Evolutionary conservation across 2,113 vertebrate species (phyloP), one percentile per base, ranked within the genome.

Genomic region (Poecile atricapillus): DNA sequence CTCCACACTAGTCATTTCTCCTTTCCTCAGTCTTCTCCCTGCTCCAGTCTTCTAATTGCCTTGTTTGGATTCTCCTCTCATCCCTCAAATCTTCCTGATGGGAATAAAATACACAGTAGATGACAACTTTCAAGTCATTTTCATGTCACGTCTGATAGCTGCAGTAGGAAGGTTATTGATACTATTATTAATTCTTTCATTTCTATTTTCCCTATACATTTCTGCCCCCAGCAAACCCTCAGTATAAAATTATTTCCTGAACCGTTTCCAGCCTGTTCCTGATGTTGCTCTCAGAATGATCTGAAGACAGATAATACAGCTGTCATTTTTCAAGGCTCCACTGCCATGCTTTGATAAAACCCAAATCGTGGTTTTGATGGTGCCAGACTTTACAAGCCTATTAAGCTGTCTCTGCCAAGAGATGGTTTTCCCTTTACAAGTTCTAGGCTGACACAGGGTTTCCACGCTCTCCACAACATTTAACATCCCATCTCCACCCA

Each of bases 351-450:
- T 92, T 95, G 94, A 95, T 84, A 81, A 94, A 97, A 96, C 60
- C 92, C 83, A 87, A 84, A 71, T 69, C 19, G 2, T 90, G 88
- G 93, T 87, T 95, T 96, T 93, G 94, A 95, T 92, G 88, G 86
- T 96, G 92, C 95, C 95, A 96, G 80, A 81, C 76, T 96, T 96
- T 92, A 95, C 88, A 93, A 73, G 93, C 92, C 87, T 79, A 82
- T 97, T 95, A 96, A 96, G 62, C 58, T 93, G 88, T 95, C 92
- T 96, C 73, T 94, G 90, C 92, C 95, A 93, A 92, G 80, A 73
- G 62, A 89, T 84, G 81, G 86, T 35, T 96, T 94, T 92, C 58
- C 69, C 80, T 90, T 93, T 90, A 90, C 69, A 83, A 68, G 83
- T 79, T 75, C 80, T 78, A 62, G 83, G 76, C 92, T 92, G 92